Evolutionary conservation across 2,797 vertebrate genomes (phyloP).

Genomic region (Acanthornis magna): DNA sequence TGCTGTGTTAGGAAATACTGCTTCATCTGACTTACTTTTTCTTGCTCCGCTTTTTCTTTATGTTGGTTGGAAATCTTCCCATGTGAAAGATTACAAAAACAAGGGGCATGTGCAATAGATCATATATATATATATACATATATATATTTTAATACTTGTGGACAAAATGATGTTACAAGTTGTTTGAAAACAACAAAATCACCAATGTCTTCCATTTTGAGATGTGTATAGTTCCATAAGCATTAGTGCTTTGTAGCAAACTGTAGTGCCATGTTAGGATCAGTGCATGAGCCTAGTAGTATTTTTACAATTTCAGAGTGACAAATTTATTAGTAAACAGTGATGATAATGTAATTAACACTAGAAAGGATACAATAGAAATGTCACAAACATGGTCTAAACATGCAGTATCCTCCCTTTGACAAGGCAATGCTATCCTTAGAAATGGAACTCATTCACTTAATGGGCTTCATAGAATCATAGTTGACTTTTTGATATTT

Average conservation of each 20-base stretch:
- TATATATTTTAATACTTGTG: conserved; percentile 92
- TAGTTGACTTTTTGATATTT: neutral
- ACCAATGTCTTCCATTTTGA: conserved; percentile 99
- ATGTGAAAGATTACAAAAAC: conserved; percentile 68
- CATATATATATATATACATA: conserved; percentile 77
- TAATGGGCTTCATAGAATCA: conserved; percentile 23
- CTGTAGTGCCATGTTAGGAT: conserved; percentile 89
- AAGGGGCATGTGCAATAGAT: conserved; percentile 93
- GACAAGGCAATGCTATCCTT: conserved; percentile 53
- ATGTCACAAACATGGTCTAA: conserved; percentile 60
- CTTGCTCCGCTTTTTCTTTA: conserved; percentile 33
- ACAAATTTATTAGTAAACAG: conserved; percentile 73
- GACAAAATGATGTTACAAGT: conserved; percentile 97
- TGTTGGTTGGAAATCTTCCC: conserved; percentile 67
- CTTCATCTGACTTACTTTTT: conserved; percentile 24
- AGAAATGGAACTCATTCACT: conserved; percentile 35
- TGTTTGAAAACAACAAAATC: conserved; percentile 99
- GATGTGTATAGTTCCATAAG: conserved; percentile 99
- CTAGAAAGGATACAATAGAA: conserved; percentile 64
- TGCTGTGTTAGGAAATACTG: conserved; percentile 50
- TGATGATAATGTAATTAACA: conserved; percentile 73
- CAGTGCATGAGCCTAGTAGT: conserved; percentile 96
- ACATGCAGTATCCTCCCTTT: conserved; percentile 77
- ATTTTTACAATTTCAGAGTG: conserved; percentile 83
- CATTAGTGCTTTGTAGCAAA: conserved; percentile 94